phyloP scores from a whole-genome alignment of 2,888 invertebrate species.

The Drosophila nr. perissopoda region DNA sequence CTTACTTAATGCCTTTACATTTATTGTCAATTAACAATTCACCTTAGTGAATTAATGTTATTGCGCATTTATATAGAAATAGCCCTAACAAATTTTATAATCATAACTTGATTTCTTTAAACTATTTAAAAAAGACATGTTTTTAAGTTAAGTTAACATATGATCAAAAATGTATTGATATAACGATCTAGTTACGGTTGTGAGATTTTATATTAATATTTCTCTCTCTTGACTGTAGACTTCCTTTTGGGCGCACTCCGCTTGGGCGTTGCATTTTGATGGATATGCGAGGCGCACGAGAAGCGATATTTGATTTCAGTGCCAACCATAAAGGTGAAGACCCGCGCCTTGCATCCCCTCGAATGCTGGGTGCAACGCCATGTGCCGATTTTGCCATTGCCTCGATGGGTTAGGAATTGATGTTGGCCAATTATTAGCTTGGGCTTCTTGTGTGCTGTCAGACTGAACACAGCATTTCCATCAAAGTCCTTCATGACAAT shows the following conservation, averaged over 20 bases:
- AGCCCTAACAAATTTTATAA: background rate
- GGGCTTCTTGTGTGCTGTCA: slow-evolving; percentile 34
- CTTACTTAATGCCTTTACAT: background rate
- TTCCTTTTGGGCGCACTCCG: background rate
- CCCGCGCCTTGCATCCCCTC: slow-evolving; percentile 63
- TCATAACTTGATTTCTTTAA: background rate
- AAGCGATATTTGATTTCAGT: slow-evolving; percentile 67
- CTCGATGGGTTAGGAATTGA: slow-evolving; percentile 50
- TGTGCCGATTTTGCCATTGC: slow-evolving; percentile 43
- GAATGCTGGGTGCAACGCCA: slow-evolving; percentile 68
- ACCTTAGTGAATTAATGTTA: background rate
- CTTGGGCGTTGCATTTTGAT: slow-evolving; percentile 24
- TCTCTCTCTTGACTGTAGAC: background rate
- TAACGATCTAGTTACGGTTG: background rate
- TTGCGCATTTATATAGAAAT: background rate
- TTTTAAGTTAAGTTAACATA: slow-evolving; percentile 15
- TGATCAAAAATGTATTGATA: background rate
- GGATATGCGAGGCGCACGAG: slow-evolving; percentile 62
- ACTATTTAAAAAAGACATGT: slow-evolving; percentile 16
- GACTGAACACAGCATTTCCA: slow-evolving; percentile 46
- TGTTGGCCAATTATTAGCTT: slow-evolving; percentile 54
- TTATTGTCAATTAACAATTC: slow-evolving; percentile 16
- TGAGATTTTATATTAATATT: background rate
- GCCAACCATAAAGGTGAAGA: slow-evolving; percentile 53
- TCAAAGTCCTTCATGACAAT: slow-evolving; percentile 23